Base-by-base conservation (phyloP, 2,888 invertebrate species). In the Merodon equestris region DNA sequence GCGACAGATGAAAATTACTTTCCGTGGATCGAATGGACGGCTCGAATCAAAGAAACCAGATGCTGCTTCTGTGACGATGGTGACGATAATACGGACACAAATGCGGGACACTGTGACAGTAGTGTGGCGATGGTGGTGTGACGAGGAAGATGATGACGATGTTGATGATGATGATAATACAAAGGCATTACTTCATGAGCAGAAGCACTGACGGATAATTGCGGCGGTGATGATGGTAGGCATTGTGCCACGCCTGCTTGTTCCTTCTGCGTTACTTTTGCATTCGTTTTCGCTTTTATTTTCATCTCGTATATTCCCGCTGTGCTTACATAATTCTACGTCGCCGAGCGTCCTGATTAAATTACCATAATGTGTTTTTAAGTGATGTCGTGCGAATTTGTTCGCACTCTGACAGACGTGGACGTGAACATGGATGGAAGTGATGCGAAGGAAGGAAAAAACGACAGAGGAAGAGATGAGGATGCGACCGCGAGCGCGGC, bases 331-430 rank as follows among this genome's bases (percentile, higher is more conserved):
- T 47, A 68, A 68, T 42, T 42, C 42, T 45, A 48, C 44, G 42
- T 48, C 18, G 48, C 44, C 38, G 50, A 38, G 76, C 51, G 71
- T 77, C 72, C 77, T 77, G 67, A 77, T 77, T 77, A 72, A 77
- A 77, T 77, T 72, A 66, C 63, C 77, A 47, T 77, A 72, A 77
- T 77, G 77, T 57, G 72, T 67, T 72, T 72, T 77, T 77, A 77
- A 77, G 77, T 72, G 77, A 77, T 67, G 72, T 76, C 72, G 61
- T 61, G 61, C 57, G 57, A 72, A 77, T 77, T 77, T 67, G 61
- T 77, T 72, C 72, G 72, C 77, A 67, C 77, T 57, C 48, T 34
- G 60, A 54, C 60, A 54, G 61, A 56, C 48, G 18, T 18, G n/a
- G n/a, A n/a, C n/a, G n/a, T n/a, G n/a, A n/a, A n/a, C n/a, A n/a